phyloP scores from a whole-genome alignment of 2,113 vertebrate genomes.

The Anas platyrhynchos region DNA sequence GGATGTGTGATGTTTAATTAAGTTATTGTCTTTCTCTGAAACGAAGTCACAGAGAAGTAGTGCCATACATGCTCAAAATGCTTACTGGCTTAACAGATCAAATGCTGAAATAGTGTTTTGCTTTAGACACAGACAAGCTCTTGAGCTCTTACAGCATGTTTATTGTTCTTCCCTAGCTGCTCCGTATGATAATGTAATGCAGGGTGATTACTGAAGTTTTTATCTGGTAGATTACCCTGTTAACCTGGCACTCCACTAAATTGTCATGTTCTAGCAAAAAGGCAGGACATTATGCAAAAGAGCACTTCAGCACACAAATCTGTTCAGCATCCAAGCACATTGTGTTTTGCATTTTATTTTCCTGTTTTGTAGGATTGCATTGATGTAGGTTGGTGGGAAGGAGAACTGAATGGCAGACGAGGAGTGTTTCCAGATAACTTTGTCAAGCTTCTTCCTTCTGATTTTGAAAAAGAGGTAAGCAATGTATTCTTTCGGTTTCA shows the following conservation, averaged over 20 bases:
- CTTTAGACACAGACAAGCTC: neutral
- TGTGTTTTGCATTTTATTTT: constrained; percentile 9
- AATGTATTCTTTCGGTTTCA: neutral
- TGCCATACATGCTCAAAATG: neutral
- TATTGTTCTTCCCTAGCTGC: neutral
- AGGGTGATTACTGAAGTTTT: neutral
- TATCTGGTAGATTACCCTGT: neutral
- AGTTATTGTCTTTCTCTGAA: constrained; percentile 45
- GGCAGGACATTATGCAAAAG: neutral
- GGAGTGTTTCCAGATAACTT: constrained; percentile 99
- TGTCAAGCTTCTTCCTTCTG: constrained; percentile 91
- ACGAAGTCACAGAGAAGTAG: constrained; percentile 25
- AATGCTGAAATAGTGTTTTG: neutral
- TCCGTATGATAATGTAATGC: neutral
- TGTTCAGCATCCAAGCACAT: neutral
- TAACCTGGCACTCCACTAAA: constrained; percentile 16
- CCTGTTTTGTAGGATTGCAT: constrained; percentile 87
- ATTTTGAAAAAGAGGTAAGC: constrained; percentile 93
- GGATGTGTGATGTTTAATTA: constrained; percentile 20
- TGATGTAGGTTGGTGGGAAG: constrained; percentile 97
- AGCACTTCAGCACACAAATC: neutral
- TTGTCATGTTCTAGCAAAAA: neutral
- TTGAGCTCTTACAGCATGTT: neutral
- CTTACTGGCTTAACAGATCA: constrained; percentile 10
- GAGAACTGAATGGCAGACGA: constrained; percentile 88